Base-by-base conservation (phyloP, 2,113 vertebrate species). In the Nycticorax nycticorax region DNA sequence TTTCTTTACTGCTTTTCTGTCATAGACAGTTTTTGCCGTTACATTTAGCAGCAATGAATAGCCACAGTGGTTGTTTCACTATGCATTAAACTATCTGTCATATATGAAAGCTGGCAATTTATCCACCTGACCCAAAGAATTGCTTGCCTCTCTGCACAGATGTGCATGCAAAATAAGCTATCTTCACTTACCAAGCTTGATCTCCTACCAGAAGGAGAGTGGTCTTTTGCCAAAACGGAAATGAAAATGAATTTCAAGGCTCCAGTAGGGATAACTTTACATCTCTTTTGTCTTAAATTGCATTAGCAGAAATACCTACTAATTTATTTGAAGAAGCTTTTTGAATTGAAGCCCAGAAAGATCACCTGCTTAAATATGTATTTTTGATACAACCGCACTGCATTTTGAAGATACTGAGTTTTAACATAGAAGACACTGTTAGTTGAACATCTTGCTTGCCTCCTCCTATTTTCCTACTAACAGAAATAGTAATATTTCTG, bases 41-140 rank as follows among this genome's bases (percentile, higher is more conserved):
- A 50, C 22, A 37, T 68, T 94, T 82, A 91, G 55, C 50, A 92
- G 85, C 27, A 78, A 83, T 74, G 88, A 84, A 77, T 48, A 77
- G 83, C 90, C 67, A 81, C 50, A 63, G 64, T n/a, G 47, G 85
- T 79, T 91, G 63, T 91, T 97, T 96, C 89, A 82, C 48, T 94
- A 37, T 85, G 78, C 90, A 89, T 92, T 95, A 92, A 92, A 95
- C 53, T 80, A 93, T 74, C 91, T 97, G 90, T 96, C 95, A 94
- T 80, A 45, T 77, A 86, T 77, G 85, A 92, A 93, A 97, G 67
- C 35, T 92, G 72, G 75, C 45, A 94, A 92, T 95, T 94, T 92
- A 93, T 87, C 80, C 94, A 76, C 86, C 80, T 91, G 66, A 90
- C 83, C 35, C 67, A n/a, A 72, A 74, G 80, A 53, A 43, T 13